A percentile compares a stretch with the other conserved stretches of the same genome.
These are phyloP conservation scores for Rhinopomastus cyanomelas DNA, from an alignment of 2,113 vertebrate species.

Conservation along the genomic window DNA sequence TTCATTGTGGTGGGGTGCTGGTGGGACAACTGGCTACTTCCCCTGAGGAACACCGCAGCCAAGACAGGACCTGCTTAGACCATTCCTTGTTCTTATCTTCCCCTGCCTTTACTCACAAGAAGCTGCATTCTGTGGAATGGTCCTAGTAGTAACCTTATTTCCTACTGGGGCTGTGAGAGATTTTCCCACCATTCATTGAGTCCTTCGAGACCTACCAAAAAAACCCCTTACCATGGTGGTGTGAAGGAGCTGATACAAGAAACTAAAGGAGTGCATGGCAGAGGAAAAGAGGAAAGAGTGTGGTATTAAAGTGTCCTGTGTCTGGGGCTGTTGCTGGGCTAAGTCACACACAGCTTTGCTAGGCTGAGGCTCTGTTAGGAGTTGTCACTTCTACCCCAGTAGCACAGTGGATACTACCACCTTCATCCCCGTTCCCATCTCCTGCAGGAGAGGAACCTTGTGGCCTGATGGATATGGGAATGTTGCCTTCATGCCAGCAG, in stretches of 20 bases:
- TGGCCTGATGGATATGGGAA: background rate
- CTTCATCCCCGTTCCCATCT: background rate
- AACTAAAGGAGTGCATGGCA: background rate
- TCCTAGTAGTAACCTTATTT: background rate
- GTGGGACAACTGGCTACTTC: background rate
- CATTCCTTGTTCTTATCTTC: background rate
- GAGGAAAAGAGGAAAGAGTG: background rate
- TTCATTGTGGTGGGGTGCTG: background rate
- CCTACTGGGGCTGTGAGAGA: background rate
- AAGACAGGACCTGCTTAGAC: background rate
- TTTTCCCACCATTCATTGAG: background rate
- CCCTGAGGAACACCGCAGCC: background rate
- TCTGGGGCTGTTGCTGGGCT: background rate
- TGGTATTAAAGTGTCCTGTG: background rate
- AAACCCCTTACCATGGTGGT: background rate
- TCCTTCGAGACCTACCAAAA: background rate
- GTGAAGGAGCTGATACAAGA: background rate
- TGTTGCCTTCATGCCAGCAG: accelerated
- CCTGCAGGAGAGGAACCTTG: background rate
- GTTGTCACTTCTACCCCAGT: background rate
- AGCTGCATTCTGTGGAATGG: background rate
- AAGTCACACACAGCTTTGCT: background rate
- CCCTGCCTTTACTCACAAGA: background rate
- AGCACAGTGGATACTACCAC: background rate
- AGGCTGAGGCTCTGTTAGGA: background rate